Evolutionary conservation across 2,888 invertebrate species (phyloP).

Genomic region (Tuta absoluta): DNA sequence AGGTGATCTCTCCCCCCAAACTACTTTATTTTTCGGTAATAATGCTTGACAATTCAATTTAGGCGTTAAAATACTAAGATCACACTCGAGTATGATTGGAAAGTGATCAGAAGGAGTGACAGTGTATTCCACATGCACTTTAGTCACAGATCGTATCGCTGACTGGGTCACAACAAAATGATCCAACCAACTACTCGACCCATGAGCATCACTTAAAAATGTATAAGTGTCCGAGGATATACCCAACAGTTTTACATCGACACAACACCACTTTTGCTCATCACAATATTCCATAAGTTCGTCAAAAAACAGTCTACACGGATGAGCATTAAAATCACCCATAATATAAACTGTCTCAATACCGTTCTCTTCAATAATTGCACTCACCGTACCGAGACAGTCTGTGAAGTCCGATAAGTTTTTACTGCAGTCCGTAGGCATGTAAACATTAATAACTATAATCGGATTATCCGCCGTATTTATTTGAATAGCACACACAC

Average conservation of each 20-base stretch:
- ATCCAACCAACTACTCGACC: too few relatives aligned
- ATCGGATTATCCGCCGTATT: conserved; percentile 17
- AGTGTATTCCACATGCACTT: too few relatives aligned
- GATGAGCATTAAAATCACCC: too few relatives aligned
- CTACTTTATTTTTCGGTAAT: too few relatives aligned
- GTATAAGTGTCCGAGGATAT: background rate
- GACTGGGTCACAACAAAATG: too few relatives aligned
- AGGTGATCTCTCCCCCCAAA: too few relatives aligned
- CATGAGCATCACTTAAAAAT: background rate
- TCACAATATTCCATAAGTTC: background rate
- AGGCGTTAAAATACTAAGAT: too few relatives aligned
- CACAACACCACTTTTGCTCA: background rate
- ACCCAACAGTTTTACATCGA: background rate
- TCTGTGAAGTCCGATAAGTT: conserved; percentile 34
- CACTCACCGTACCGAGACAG: conserved; percentile 11
- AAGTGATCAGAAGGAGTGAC: too few relatives aligned
- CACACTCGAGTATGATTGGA: too few relatives aligned
- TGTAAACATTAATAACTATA: conserved; percentile 34
- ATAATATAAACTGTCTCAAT: background rate
- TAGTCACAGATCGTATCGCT: too few relatives aligned
- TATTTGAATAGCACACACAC: conserved; percentile 31
- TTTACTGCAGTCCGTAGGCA: conserved; percentile 31
- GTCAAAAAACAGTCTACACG: background rate
- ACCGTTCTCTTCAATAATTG: background rate
- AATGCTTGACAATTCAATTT: too few relatives aligned